Percentiles rank a stretch among this genome's conserved stretches.
Evolutionary conservation across 2,888 invertebrate species (phyloP).

Genomic region (Caenorhabditis zanzibari): DNA sequence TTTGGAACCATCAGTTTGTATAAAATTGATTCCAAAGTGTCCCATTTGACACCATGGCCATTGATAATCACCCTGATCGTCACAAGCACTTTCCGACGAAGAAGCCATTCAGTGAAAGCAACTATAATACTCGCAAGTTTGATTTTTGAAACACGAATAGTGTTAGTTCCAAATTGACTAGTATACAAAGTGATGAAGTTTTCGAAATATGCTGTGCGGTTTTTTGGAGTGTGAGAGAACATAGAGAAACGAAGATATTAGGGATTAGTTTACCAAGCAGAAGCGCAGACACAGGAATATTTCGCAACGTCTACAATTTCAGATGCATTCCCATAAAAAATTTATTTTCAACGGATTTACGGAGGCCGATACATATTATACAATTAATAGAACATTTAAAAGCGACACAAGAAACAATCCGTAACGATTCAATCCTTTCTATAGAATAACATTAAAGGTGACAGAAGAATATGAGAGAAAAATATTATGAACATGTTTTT

Average conservation of each 20-base stretch:
- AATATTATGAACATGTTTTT: slow-evolving; percentile 40
- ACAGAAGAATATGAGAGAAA: slow-evolving; percentile 1
- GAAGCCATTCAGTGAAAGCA: slow-evolving; percentile 32
- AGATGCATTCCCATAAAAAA: neutral
- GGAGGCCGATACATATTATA: slow-evolving; percentile 32
- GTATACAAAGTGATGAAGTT: neutral
- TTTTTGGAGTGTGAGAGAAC: slow-evolving; percentile 8
- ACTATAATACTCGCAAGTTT: neutral
- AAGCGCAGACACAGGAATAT: slow-evolving; percentile 9
- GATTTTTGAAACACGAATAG: neutral
- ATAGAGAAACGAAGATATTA: slow-evolving; percentile 32
- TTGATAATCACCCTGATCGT: slow-evolving; percentile 47
- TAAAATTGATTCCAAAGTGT: slow-evolving; percentile 39
- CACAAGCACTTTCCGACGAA: slow-evolving; percentile 34
- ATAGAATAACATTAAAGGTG: neutral
- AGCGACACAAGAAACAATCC: slow-evolving; percentile 13
- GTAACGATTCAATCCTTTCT: slow-evolving; percentile 26
- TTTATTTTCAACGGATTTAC: slow-evolving; percentile 27
- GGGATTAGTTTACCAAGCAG: slow-evolving; percentile 24
- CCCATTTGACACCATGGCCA: slow-evolving; percentile 58
- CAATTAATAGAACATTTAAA: slow-evolving; percentile 18
- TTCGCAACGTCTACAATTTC: slow-evolving; percentile 20
- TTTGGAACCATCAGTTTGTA: slow-evolving; percentile 25
- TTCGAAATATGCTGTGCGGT: slow-evolving; percentile 15
- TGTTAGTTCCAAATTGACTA: slow-evolving; percentile 3